Conservation (phyloP, 2,888 invertebrate species). For the Dione juno region DNA sequence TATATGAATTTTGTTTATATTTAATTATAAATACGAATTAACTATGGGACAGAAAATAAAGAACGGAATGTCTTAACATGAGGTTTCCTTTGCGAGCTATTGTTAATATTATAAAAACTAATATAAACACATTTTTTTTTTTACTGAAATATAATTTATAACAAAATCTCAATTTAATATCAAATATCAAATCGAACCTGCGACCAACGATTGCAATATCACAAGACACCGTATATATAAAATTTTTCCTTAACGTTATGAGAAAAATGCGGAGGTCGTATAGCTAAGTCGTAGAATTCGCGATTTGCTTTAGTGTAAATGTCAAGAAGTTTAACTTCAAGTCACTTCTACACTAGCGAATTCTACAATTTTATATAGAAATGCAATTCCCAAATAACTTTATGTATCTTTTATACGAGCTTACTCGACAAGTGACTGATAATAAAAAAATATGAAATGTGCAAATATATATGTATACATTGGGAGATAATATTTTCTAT, state of each 20-base stretch:
- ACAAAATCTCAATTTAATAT: neutral
- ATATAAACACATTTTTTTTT: too few relatives aligned
- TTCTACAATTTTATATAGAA: conserved; percentile 14
- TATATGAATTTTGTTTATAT: too few relatives aligned
- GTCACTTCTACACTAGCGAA: conserved; percentile 2
- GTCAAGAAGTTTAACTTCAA: conserved; percentile 23
- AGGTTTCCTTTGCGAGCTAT: too few relatives aligned
- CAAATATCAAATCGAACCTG: neutral
- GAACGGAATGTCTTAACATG: too few relatives aligned
- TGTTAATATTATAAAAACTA: too few relatives aligned
- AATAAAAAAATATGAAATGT: neutral
- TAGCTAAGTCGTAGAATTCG: neutral
- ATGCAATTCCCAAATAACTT: conserved; percentile 14
- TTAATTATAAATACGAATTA: too few relatives aligned
- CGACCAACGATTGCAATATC: neutral
- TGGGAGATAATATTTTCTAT: too few relatives aligned
- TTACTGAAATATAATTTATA: too few relatives aligned
- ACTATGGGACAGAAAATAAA: too few relatives aligned
- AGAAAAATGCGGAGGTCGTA: conserved; percentile 13
- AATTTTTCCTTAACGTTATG: neutral
- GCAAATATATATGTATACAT: neutral
- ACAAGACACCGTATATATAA: neutral
- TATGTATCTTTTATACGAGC: conserved; percentile 1
- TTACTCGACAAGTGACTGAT: conserved; percentile 17
- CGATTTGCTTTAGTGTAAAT: conserved; percentile 16